phyloP scores from a whole-genome alignment of 2,797 vertebrate species.

The Natrix natrix region DNA sequence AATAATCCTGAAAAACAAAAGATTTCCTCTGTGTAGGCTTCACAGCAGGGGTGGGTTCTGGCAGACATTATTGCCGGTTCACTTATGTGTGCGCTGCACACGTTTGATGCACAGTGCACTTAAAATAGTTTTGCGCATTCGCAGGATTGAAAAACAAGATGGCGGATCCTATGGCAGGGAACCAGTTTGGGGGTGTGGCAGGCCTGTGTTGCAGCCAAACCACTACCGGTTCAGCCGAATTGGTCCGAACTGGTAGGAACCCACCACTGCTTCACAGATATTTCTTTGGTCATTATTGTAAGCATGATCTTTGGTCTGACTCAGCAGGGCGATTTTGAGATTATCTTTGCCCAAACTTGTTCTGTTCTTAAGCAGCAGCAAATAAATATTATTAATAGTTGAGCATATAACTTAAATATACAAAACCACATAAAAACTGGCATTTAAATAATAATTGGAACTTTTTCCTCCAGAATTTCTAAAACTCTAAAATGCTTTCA shows the following conservation, averaged over 20 bases:
- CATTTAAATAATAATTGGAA: background rate
- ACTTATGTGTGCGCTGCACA: too few species aligned
- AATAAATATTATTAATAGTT: background rate
- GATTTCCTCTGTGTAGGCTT: background rate
- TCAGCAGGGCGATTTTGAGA: conserved; percentile 23
- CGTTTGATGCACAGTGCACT: too few species aligned
- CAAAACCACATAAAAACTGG: background rate
- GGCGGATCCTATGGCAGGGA: too few species aligned
- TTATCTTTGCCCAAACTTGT: conserved; percentile 57
- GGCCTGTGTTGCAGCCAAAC: too few species aligned
- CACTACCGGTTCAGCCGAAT: too few species aligned
- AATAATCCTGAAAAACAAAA: background rate
- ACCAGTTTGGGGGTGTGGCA: too few species aligned
- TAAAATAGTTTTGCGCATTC: too few species aligned
- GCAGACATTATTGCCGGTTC: too few species aligned
- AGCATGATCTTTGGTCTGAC: background rate
- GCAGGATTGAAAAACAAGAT: too few species aligned
- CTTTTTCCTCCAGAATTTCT: background rate
- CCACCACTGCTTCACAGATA: background rate
- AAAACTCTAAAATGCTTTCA: conserved; percentile 20
- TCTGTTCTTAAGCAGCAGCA: background rate
- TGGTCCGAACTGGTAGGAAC: too few species aligned
- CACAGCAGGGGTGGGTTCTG: too few species aligned
- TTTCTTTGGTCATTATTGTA: background rate
- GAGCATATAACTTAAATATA: conserved; percentile 46